Evolutionary conservation across 92 coral and sea anemone species (phyloP).

Genomic region (Zoanthus solanderi): DNA sequence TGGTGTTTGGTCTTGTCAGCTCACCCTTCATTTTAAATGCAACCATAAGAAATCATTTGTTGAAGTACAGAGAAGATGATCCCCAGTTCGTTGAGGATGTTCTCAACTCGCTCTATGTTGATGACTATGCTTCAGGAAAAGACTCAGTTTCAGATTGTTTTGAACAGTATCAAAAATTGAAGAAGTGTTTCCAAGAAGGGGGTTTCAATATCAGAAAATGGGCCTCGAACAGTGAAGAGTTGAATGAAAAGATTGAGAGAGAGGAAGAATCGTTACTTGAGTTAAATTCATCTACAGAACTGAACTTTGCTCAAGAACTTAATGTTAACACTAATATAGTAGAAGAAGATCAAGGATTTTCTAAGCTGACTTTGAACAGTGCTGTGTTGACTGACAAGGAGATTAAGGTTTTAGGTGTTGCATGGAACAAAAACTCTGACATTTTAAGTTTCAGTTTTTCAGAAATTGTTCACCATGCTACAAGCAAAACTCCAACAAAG

Average conservation of each 20-base stretch:
- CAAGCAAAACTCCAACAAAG: slow-evolving; percentile 33
- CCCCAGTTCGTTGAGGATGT: slow-evolving; percentile 50
- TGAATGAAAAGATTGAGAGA: background rate
- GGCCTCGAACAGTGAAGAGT: background rate
- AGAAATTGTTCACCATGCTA: slow-evolving; percentile 31
- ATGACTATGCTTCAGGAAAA: slow-evolving; percentile 54
- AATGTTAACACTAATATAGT: slow-evolving; percentile 26
- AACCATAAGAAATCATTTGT: slow-evolving; percentile 38
- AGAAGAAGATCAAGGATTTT: slow-evolving; percentile 44
- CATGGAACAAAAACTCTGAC: slow-evolving; percentile 66
- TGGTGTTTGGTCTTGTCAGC: slow-evolving; percentile 56
- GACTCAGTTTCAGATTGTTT: slow-evolving; percentile 24
- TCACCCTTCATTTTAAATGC: slow-evolving; percentile 52
- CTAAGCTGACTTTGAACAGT: slow-evolving; percentile 42
- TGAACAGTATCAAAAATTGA: slow-evolving; percentile 31
- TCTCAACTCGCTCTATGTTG: slow-evolving; percentile 47
- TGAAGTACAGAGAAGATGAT: slow-evolving; percentile 39
- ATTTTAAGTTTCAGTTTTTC: slow-evolving; percentile 54
- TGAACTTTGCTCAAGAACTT: background rate
- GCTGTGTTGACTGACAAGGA: slow-evolving; percentile 38
- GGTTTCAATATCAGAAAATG: slow-evolving; percentile 25
- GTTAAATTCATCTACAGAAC: background rate
- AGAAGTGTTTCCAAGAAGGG: slow-evolving; percentile 26
- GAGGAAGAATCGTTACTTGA: background rate
- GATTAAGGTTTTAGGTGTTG: slow-evolving; percentile 59